phyloP scores from a whole-genome alignment of 2,888 invertebrate genomes.

The Callyntrura sp. region DNA sequence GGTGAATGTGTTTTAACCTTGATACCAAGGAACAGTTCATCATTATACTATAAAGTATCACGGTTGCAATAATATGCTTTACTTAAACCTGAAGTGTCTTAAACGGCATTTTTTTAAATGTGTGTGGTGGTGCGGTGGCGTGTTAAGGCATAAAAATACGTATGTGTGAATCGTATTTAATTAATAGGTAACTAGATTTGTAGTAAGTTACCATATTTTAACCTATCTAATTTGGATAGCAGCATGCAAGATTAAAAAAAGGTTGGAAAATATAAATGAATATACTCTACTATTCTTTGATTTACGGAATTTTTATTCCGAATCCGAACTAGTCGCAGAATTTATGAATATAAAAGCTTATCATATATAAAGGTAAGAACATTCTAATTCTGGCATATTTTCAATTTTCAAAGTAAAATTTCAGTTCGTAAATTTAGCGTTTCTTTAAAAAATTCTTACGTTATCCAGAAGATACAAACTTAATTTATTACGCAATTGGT shows the following conservation, averaged over 20 bases:
- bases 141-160: conserved; percentile 14
- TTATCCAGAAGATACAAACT: too few relatives aligned
- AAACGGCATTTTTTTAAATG: conserved; percentile 29
- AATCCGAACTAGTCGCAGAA: background rate
- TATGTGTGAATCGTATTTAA: conserved; percentile 13
- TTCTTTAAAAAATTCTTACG: background rate
- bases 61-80: conserved; percentile 8
- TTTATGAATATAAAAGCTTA: background rate
- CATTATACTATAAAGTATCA: background rate
- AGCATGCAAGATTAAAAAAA: background rate
- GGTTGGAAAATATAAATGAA: background rate
- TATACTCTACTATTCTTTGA: background rate
- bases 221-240: background rate
- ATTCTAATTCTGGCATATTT: background rate
- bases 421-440: background rate
- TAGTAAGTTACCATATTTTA: background rate
- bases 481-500: background rate
- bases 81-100: conserved; percentile 17
- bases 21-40: too few relatives aligned
- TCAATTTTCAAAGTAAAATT: background rate
- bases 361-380: background rate
- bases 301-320: conserved; percentile 13
- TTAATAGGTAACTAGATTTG: background rate
- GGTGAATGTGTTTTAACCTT: too few relatives aligned
- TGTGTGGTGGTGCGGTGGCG: background rate